Percentiles rank a stretch among this genome's conserved stretches.
These are phyloP conservation scores for Trididemnum nubilum DNA, from an alignment of 23 tunicate genomes.

Conservation along the genomic window DNA sequence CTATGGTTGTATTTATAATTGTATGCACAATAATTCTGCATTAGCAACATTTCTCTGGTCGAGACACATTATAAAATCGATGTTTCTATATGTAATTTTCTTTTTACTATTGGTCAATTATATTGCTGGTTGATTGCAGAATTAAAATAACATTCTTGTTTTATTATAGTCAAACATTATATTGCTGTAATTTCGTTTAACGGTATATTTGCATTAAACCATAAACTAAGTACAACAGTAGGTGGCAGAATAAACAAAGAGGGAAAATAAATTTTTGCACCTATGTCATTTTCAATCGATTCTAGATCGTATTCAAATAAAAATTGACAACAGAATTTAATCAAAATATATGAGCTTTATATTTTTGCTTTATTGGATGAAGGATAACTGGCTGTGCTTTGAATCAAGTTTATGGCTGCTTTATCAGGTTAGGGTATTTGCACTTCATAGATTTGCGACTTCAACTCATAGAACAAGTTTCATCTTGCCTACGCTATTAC, in stretches of 20 bases:
- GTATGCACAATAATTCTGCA: too few relatives aligned
- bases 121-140: too few relatives aligned
- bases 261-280: constrained; percentile 15
- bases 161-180: too few relatives aligned
- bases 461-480: not conserved
- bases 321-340: not conserved
- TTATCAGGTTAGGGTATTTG: not conserved
- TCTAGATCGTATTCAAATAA: not conserved
- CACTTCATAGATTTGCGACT: not conserved
- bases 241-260: constrained; percentile 2
- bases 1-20: too few relatives aligned
- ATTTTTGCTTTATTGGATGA: not conserved
- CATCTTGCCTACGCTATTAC: not conserved
- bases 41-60: too few relatives aligned
- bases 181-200: too few relatives aligned
- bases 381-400: not conserved
- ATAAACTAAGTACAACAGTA: not conserved
- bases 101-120: too few relatives aligned
- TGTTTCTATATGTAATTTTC: too few relatives aligned
- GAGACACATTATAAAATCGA: too few relatives aligned
- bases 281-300: not conserved
- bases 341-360: not conserved
- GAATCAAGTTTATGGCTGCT: not conserved
- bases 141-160: too few relatives aligned
- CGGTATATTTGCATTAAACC: not conserved